Base-by-base conservation (phyloP, 2,797 vertebrate species). In the Bovichtus variegatus region DNA sequence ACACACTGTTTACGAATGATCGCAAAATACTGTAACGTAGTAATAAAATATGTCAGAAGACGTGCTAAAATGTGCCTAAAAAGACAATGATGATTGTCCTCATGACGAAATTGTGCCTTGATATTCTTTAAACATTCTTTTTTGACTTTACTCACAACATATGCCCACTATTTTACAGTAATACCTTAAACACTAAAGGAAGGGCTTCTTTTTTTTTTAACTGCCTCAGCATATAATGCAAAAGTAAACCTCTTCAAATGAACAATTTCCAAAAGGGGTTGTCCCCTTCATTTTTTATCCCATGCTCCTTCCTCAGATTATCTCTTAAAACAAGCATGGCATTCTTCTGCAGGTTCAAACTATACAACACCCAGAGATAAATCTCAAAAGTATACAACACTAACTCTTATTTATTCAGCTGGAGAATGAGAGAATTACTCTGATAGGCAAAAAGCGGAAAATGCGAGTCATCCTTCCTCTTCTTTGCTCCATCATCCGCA, bases 401-500 rank as follows among this genome's bases (percentile, higher is more conserved):
- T 38, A 16, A 62, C 21, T 71, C 6, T 5, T 70, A n/a, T 85
- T 79, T 78, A 57, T 80, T 82, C 70, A 86, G 81, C 69, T 81
- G 36, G 27, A 59, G 68, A 60, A 64, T 34, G 61, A 68, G 34
- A 72, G 34, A 80, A 64, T 77, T 9, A 21, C 18, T 53, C 31
- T 29, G 78, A 66, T 58, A 57, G 43, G 41, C 11, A 65, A 80
- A n/a, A 82, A 73, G 54, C 58, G 80, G 79, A 82, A 85, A 88
- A 78, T 69, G 49, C 53, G 72, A 84, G 83, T 87, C 85, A 90
- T 85, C 63, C 63, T 78, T 86, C 72, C 51, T 68, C n/a, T 79
- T 76, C 57, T 68, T 85, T 82, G 47, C 80, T 76, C 76, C 72
- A 68, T 85, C 75, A 76, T 84, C 72, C 13, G 50, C 57, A 79